A percentile compares a stretch with the other conserved stretches of the same genome.
These are phyloP conservation scores for Euleptes europaea DNA, from an alignment of 2,113 vertebrate species.

Conservation along the genomic window DNA sequence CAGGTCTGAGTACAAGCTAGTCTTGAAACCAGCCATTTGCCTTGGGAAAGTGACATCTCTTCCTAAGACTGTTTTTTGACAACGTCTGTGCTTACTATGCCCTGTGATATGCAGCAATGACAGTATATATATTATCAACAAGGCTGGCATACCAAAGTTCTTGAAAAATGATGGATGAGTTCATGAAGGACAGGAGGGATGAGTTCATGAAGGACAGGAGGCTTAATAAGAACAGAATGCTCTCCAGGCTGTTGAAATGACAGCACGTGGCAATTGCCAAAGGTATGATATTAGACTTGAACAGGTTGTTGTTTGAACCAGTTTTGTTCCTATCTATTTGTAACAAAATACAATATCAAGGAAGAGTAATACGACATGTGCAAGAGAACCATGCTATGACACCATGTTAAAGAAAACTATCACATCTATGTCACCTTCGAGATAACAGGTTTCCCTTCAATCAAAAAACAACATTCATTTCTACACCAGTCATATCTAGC, in stretches of 20 bases:
- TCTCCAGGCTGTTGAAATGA: not conserved
- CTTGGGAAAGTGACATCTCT: not conserved
- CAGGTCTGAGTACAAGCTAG: not conserved
- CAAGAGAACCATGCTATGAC: not conserved
- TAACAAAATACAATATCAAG: not conserved
- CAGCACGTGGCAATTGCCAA: not conserved
- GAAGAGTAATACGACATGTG: not conserved
- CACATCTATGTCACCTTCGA: not conserved
- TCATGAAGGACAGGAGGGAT: not conserved
- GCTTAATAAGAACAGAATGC: not conserved
- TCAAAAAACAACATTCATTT: not conserved
- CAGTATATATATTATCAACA: not conserved
- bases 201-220: not conserved
- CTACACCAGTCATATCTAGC: not conserved
- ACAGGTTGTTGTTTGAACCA: not conserved
- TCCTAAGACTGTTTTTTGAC: not conserved
- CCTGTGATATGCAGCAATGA: not conserved
- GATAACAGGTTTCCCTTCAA: not conserved
- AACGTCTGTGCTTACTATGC: not conserved
- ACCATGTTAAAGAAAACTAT: not conserved
- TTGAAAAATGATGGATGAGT: not conserved
- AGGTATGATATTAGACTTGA: not conserved
- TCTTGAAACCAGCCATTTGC: not conserved
- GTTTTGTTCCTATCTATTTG: not conserved
- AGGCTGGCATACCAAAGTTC: no score